These are phyloP conservation scores for Hyla sarda DNA, from an alignment of 2,113 vertebrate species.

Conservation along the genomic window DNA sequence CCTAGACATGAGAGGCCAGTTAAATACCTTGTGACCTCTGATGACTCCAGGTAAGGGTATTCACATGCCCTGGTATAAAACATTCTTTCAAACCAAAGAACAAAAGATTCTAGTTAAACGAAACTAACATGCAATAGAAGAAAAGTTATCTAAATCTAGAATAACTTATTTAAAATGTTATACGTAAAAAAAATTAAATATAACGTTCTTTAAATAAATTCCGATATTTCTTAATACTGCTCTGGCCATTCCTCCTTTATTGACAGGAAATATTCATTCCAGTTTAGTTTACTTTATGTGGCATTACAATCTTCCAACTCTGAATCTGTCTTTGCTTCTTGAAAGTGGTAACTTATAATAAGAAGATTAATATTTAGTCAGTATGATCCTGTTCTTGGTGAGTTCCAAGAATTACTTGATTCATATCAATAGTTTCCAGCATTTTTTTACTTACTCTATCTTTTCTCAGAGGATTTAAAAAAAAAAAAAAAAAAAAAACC, in stretches of 20 bases:
- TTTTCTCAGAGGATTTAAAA: background rate
- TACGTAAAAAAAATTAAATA: too few species aligned
- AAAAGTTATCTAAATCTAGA: too few species aligned
- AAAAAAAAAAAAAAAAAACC: background rate
- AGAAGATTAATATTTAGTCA: slow-evolving; percentile 50
- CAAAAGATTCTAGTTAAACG: too few species aligned
- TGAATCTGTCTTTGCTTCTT: background rate
- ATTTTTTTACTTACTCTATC: background rate
- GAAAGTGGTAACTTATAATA: slow-evolving; percentile 15
- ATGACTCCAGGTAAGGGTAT: too few species aligned
- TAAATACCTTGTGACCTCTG: too few species aligned
- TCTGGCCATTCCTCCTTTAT: background rate
- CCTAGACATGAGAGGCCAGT: too few species aligned
- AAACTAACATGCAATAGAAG: too few species aligned
- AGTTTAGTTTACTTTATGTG: background rate
- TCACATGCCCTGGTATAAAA: too few species aligned
- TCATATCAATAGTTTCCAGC: too few species aligned
- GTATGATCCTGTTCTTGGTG: slow-evolving; percentile 2
- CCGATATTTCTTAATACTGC: background rate
- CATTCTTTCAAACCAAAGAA: too few species aligned
- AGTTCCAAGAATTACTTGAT: background rate
- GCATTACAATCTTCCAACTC: background rate
- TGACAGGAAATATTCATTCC: background rate
- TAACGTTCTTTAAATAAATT: too few species aligned
- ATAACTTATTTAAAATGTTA: too few species aligned